Base-by-base conservation (phyloP, 2,113 vertebrate genomes). In the Prunella fulvescens region DNA sequence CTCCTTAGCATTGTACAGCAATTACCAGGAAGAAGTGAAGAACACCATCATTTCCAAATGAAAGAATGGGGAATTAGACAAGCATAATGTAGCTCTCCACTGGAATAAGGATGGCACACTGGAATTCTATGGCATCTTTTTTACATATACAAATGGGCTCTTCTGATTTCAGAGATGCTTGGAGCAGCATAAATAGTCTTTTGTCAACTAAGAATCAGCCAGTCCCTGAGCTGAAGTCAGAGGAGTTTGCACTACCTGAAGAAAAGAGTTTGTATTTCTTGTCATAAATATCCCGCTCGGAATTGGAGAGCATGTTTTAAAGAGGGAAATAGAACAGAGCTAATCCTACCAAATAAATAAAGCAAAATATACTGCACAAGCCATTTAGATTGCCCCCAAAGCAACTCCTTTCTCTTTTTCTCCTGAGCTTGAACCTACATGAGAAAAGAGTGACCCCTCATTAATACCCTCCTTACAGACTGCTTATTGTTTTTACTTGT, bases 401-500 rank as follows among this genome's bases (percentile, higher is more conserved):
- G 51, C 57, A 81, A 78, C 73, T 95, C 54, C 29, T 72, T 86
- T 83, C 65, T 74, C 66, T 87, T 96, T 95, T 83, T 78, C 91
- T 96, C 95, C 90, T 78, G 81, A 83, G 65, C 85, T 87, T 86
- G 81, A 96, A 92, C 42, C 86, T 95, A 92, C 66, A 88, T 92
- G 97, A 97, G 96, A 96, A 97, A 95, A 95, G 62, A 83, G 85
- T 92, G 90, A 95, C 91, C 93, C 76, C 92, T 97, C 95, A 89
- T 97, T 96, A 97, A 96, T 96, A 96, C 94, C 61, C 66, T 85
- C 83, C 91, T 78, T 95, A 97, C 97, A 97, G 95, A 92, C 78
- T 70, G 90, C 77, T 97, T 97, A 97, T 98, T 98, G 97, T 98
- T 98, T 98, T 98, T 97, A 94, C 96, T 96, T 93, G 88, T 77